Base-by-base conservation (phyloP, 2,888 invertebrate genomes). In the Ctena decussata region DNA sequence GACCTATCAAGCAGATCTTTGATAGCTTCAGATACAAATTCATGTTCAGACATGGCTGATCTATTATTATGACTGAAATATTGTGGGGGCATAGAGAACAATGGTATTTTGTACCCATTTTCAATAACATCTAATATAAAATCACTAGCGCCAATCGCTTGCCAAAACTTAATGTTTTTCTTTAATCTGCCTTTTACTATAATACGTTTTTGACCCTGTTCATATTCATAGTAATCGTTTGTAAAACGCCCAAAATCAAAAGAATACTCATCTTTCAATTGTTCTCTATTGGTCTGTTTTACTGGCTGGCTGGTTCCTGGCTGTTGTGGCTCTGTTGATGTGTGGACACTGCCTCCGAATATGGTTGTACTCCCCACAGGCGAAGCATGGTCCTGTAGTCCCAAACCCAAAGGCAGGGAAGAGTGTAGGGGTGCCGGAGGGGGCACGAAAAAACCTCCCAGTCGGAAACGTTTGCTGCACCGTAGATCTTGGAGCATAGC, bases 161-260 rank as follows among this genome's bases (percentile, higher is more conserved):
- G 27, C 75, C 75, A 75, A 53, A 75, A 75, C 21, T 49, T 21
- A n/a, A 77, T 46, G 53, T 78, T 57, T 18, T 49, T 35, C 57
- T 71, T 78, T 24, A 81, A 49, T 41, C 85, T 70, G 15, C 73
- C 77, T 49, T 46, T 84, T 21, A 85, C 81, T 46, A 80, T 37
- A 37, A 80, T 80, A 11, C 70, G 35, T 32, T 74, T 69, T 21
- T 49, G 74, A 30, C 75, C 72, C 37, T 84, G 71, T 27, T 84
- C 80, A 39, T 80, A 80, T 49, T 80, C 84, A 60, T n/a, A 84
- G 76, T 71, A 80, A 37, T 84, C 80, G 27, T 60, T n/a, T 2
- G 74, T 78, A 37, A 78, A 74, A 65, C 41, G 21, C 49, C 49
- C 53, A 65, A 37, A 11, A n/a, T n/a, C n/a, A n/a, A n/a, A 41